Percentiles rank a stretch among this genome's conserved stretches.
These are phyloP conservation scores for Gastrophryne carolinensis DNA, from an alignment of 2,797 vertebrate species.

Conservation along the genomic window DNA sequence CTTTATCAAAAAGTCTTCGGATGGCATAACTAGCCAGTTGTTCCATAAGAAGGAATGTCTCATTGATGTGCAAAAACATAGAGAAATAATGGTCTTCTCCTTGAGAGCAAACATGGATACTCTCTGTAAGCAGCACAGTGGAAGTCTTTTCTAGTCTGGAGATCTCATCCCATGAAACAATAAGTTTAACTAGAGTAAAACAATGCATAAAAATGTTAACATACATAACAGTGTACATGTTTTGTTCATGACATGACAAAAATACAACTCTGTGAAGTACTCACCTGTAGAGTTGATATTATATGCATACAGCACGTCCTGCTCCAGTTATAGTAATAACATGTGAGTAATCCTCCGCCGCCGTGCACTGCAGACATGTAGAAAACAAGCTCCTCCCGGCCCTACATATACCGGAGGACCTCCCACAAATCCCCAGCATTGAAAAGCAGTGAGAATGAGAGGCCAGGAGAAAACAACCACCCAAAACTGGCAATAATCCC, in stretches of 20 bases:
- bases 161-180: constrained; percentile 92
- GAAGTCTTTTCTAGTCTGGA: constrained; percentile 91
- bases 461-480: too few relatives aligned
- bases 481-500: too few relatives aligned
- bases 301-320: too few relatives aligned
- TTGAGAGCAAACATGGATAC: constrained; percentile 83
- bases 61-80: constrained; percentile 91
- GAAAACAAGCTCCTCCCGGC: too few relatives aligned
- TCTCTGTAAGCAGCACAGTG: constrained; percentile 90
- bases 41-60: constrained; percentile 95
- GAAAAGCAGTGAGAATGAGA: too few relatives aligned
- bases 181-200: constrained; percentile 82
- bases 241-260: neutral
- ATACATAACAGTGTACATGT: neutral
- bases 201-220: neutral
- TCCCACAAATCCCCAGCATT: too few relatives aligned
- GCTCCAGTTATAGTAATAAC: too few relatives aligned
- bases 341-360: too few relatives aligned
- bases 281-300: too few relatives aligned
- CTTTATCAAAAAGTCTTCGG: constrained; percentile 92
- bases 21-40: constrained; percentile 90
- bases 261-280: too few relatives aligned
- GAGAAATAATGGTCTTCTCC: constrained; percentile 95
- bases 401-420: too few relatives aligned
- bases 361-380: too few relatives aligned